These are phyloP conservation scores for Parascotia fuliginaria DNA, from an alignment of 2,888 invertebrate genomes.

Conservation along the genomic window DNA sequence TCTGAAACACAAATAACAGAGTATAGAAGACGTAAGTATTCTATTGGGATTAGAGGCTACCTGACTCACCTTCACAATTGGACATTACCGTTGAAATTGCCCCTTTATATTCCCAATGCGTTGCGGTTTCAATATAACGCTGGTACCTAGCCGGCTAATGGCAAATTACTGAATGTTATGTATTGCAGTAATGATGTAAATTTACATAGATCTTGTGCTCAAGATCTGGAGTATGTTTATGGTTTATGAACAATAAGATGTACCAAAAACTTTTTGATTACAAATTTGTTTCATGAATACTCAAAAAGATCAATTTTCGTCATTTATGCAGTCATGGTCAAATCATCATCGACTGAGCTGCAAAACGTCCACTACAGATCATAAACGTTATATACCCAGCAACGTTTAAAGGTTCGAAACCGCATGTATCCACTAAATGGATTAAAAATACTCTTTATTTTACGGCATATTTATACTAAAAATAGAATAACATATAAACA, in stretches of 20 bases:
- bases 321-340: too few relatives aligned
- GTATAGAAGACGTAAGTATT: conserved; percentile 31
- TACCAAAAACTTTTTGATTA: too few relatives aligned
- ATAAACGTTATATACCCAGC: too few relatives aligned
- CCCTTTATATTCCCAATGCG: conserved; percentile 47
- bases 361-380: too few relatives aligned
- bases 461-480: too few relatives aligned
- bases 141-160: conserved; percentile 34
- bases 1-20: conserved; percentile 32
- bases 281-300: too few relatives aligned
- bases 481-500: too few relatives aligned
- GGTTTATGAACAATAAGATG: not conserved
- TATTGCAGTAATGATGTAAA: conserved; percentile 16
- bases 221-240: not conserved
- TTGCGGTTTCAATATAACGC: conserved; percentile 45
- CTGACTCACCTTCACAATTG: conserved; percentile 48
- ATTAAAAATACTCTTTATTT: too few relatives aligned
- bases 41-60: conserved; percentile 34
- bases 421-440: too few relatives aligned
- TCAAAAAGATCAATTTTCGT: too few relatives aligned
- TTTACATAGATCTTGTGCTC: not conserved
- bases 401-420: too few relatives aligned
- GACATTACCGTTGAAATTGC: conserved; percentile 45
- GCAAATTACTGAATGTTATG: conserved; percentile 35
- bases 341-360: too few relatives aligned